Evolutionary conservation across 2,888 invertebrate species (phyloP).

Genomic region (Notodonta dromedarius): DNA sequence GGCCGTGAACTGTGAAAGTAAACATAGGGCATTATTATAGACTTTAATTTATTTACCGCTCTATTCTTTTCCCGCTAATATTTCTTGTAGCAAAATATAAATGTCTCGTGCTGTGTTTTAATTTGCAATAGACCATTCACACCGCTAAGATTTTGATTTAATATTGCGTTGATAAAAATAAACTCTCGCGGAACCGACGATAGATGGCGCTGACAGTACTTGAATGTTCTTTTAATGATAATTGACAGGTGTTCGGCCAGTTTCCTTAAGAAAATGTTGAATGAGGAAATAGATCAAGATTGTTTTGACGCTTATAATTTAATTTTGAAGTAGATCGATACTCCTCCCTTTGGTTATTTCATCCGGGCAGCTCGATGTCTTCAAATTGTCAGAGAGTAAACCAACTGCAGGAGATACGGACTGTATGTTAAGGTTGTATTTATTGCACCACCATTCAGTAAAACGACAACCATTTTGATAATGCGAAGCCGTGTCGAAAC

Average conservation of each 20-base stretch:
- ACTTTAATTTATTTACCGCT: constrained; percentile 54
- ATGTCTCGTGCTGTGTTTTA: constrained; percentile 27
- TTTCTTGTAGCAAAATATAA: constrained; percentile 26
- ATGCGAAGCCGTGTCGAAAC: constrained; percentile 55
- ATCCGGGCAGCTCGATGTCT: constrained; percentile 26
- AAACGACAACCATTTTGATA: constrained; percentile 50
- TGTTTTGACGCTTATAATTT: constrained; percentile 8
- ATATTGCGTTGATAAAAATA: constrained; percentile 21
- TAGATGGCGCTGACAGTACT: constrained; percentile 47
- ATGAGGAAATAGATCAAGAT: constrained; percentile 6
- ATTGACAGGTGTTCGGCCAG: constrained; percentile 19
- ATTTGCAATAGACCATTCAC: constrained; percentile 21
- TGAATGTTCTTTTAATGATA: constrained; percentile 19
- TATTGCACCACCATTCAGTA: constrained; percentile 53
- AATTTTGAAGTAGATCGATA: constrained; percentile 5
- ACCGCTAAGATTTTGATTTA: constrained; percentile 25
- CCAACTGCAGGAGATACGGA: constrained; percentile 49
- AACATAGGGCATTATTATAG: constrained; percentile 59
- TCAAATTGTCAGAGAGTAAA: constrained; percentile 51
- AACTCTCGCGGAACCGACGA: constrained; percentile 31
- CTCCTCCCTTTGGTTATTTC: neutral
- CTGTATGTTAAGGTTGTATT: constrained; percentile 62
- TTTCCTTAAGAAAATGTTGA: constrained; percentile 7
- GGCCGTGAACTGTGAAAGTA: constrained; percentile 75
- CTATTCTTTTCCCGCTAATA: constrained; percentile 41